These are phyloP conservation scores for Dicranocentrus wangi DNA, from an alignment of 2,888 invertebrate genomes.

Conservation along the genomic window DNA sequence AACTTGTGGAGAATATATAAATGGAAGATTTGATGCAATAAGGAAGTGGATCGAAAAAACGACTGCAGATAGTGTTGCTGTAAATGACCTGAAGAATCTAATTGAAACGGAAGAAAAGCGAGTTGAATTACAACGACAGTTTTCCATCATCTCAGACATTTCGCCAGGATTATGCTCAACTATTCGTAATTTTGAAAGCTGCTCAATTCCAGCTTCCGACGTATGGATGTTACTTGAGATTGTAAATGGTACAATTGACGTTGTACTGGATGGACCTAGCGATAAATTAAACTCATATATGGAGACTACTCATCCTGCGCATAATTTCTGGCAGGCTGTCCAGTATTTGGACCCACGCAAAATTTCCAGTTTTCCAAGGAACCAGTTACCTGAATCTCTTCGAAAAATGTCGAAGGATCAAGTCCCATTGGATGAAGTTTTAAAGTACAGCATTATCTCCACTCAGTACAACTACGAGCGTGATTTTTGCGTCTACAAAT, in stretches of 20 bases:
- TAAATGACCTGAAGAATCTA: constrained; percentile 14
- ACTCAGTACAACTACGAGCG: no score
- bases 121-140: neutral
- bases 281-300: constrained; percentile 1
- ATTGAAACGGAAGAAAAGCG: neutral
- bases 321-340: constrained; percentile 15
- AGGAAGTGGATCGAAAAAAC: constrained; percentile 7
- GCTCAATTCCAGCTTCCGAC: no score
- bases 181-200: no score
- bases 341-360: constrained; percentile 18
- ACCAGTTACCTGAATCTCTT: no score
- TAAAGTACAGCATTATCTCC: no score
- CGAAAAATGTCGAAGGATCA: no score
- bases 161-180: no score
- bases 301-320: neutral
- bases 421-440: no score
- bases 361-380: no score
- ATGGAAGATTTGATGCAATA: neutral
- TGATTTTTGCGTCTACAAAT: no score
- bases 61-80: neutral
- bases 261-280: neutral
- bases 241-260: no score
- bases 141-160: neutral
- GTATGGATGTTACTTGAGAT: no score
- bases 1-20: constrained; percentile 4